Percentiles rank a stretch among this genome's conserved stretches.
These are phyloP conservation scores for Drosophila arawakana DNA, from an alignment of 1,140 invertebrate species.

Conservation along the genomic window DNA sequence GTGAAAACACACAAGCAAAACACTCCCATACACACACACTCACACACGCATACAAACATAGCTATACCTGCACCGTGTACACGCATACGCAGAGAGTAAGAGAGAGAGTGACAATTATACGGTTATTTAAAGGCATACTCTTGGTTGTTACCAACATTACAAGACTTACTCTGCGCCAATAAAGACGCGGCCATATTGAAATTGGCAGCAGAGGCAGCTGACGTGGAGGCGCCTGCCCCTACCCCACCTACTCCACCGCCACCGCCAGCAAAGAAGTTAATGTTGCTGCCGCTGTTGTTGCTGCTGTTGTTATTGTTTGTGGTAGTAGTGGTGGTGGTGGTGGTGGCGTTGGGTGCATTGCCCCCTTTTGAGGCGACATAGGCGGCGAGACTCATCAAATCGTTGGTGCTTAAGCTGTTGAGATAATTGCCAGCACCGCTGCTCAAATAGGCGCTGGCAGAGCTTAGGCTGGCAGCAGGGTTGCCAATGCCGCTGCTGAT, in stretches of 20 bases:
- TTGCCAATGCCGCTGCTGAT: constrained; percentile 20
- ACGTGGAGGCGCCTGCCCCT: constrained; percentile 47
- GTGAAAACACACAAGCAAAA: no score
- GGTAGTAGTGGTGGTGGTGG: constrained; percentile 4
- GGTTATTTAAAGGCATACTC: constrained; percentile 33
- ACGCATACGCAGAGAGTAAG: not conserved
- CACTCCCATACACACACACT: not conserved
- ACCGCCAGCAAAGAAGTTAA: constrained; percentile 21
- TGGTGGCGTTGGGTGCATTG: constrained; percentile 42
- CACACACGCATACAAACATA: not conserved
- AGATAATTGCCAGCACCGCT: constrained; percentile 65
- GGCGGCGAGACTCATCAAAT: constrained; percentile 78
- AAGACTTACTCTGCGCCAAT: constrained; percentile 91
- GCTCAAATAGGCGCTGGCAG: constrained; percentile 63
- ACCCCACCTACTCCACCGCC: constrained; percentile 25
- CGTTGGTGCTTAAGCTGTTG: constrained; percentile 74
- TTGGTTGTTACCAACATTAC: constrained; percentile 84
- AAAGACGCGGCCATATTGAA: constrained; percentile 87
- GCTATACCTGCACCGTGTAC: not conserved
- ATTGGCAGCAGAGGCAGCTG: constrained; percentile 69
- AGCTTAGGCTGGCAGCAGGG: constrained; percentile 9
- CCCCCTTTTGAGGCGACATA: constrained; percentile 72
- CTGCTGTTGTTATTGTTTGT: constrained; percentile 15
- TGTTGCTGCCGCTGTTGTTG: constrained; percentile 24
- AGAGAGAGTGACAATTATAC: not conserved